These are phyloP conservation scores for Monochamus alternatus DNA, from an alignment of 2,888 invertebrate genomes.

Conservation along the genomic window DNA sequence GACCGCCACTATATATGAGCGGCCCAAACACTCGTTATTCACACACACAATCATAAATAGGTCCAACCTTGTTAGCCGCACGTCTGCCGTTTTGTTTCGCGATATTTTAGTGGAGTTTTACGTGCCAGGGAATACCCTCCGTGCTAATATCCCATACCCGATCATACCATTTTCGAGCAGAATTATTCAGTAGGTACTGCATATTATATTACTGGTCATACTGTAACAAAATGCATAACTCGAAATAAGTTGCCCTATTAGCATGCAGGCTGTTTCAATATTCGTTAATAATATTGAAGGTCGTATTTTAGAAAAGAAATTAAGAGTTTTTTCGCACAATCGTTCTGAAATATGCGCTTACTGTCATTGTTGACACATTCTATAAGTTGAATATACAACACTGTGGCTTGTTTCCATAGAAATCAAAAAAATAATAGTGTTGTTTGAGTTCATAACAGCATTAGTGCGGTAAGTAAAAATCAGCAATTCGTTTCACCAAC, in stretches of 20 bases:
- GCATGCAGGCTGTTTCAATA: neutral
- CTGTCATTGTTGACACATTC: too few relatives aligned
- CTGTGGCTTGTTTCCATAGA: too few relatives aligned
- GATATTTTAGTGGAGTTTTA: constrained; percentile 31
- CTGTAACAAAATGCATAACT: neutral
- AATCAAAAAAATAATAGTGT: too few relatives aligned
- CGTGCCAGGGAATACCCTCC: constrained; percentile 26
- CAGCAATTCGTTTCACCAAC: too few relatives aligned
- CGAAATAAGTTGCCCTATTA: too few relatives aligned
- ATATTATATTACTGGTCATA: neutral
- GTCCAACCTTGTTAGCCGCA: constrained; percentile 39
- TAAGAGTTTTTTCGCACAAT: too few relatives aligned
- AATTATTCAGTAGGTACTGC: neutral
- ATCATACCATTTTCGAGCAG: neutral
- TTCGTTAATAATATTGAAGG: too few relatives aligned
- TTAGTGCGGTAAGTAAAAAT: too few relatives aligned
- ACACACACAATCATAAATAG: constrained; percentile 53
- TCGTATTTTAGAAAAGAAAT: too few relatives aligned
- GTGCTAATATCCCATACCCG: neutral
- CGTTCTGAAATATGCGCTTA: too few relatives aligned
- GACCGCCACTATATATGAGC: constrained; percentile 45
- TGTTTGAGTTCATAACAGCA: too few relatives aligned
- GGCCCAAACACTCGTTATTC: constrained; percentile 50
- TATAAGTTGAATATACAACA: too few relatives aligned
- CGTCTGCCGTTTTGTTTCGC: constrained; percentile 39